Base-by-base conservation (phyloP, 1,140 invertebrate species). In the Eufriesea mexicana region DNA sequence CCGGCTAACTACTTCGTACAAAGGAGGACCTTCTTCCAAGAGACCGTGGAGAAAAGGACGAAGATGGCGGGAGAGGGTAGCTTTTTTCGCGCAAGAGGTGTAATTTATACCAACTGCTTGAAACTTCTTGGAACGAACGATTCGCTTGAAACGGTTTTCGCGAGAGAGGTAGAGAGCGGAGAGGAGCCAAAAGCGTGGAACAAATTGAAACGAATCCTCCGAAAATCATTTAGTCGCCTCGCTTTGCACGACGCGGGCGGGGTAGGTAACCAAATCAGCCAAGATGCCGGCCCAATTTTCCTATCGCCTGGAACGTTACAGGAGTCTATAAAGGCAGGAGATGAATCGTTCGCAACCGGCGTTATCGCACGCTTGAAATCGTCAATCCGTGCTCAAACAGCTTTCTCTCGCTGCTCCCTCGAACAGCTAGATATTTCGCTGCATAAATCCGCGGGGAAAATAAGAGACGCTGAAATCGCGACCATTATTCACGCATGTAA, bases 401-500 rank as follows among this genome's bases (percentile, higher is more conserved):
- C 20, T 35, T 70, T 35, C 25, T 47, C 28, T 14, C 20, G 54
- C 59, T 45, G 1, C 4, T 35, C 16, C 18, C 45, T 51, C 25
- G 14, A 49, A 71, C 45, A 25, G 28, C 67, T 7, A 72, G 42
- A 35, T 23, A 25, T 77, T 55, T 12, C 49, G 6, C 51, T n/a
- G 57, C 28, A 80, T 73, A 62, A 80, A 79, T 79, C 61, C 78
- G 47, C 28, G 2, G 12, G 64, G 76, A 18, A 42, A 51, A 62
- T 79, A 79, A n/a, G 47, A 54, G 70, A 54, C 16, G 67, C 8
- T 61, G 51, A n/a, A 42, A 51, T 64, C 64, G 51, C 42, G 64
- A 16, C 20, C 16, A 80, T 80, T 80, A 80, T 80, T 80, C 78
- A 64, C 68, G 16, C 59, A 72, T 73, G 78, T 54, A 80, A 80